phyloP scores from a whole-genome alignment of 2,113 vertebrate species.

The Spea bombifrons region DNA sequence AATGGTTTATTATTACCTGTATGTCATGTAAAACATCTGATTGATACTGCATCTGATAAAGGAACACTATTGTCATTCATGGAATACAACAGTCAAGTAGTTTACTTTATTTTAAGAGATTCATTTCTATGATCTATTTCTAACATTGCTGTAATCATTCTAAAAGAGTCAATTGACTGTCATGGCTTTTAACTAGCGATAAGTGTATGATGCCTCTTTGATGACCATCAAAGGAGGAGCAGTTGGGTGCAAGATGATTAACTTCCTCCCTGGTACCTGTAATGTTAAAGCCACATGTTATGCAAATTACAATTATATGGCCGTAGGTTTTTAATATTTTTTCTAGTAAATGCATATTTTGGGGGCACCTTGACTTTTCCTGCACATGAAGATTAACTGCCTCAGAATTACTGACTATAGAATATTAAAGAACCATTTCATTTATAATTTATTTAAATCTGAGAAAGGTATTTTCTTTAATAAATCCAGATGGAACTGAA shows the following conservation, averaged over 20 bases:
- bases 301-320: no score
- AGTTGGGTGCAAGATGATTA: no score
- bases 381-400: slow-evolving; percentile 3
- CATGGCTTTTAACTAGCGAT: no score
- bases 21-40: neutral
- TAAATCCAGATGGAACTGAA: slow-evolving; percentile 43
- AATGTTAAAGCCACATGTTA: no score
- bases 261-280: no score
- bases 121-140: no score
- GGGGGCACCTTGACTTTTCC: slow-evolving; percentile 13
- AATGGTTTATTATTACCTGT: neutral
- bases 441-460: slow-evolving; percentile 45
- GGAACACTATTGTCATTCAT: neutral
- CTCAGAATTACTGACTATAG: slow-evolving; percentile 7
- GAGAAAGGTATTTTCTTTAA: slow-evolving; percentile 31
- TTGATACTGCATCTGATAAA: neutral
- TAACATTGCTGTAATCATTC: no score
- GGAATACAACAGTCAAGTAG: neutral
- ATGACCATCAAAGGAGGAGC: no score
- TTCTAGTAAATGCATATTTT: neutral
- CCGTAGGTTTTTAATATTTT: no score
- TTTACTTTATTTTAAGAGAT: no score
- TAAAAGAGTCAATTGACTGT: no score
- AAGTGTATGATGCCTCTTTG: no score
- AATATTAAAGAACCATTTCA: slow-evolving; percentile 22